Evolutionary conservation across 2,113 vertebrate species (phyloP).

Genomic region (Dromaius novaehollandiae): DNA sequence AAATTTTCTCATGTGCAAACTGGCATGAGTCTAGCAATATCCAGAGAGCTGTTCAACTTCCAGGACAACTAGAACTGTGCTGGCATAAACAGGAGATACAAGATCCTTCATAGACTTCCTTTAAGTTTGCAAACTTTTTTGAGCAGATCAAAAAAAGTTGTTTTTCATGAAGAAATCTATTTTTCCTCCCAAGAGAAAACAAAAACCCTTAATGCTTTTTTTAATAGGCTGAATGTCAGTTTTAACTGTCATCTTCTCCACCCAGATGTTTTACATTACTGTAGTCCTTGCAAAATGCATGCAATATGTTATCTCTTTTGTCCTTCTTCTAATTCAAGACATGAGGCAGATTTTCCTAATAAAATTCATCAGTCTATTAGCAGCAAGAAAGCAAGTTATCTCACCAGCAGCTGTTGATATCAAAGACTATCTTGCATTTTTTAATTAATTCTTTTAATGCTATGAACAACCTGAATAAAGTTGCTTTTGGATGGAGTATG

Average conservation of each 20-base stretch:
- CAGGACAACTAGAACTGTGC: background rate
- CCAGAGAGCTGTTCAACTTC: background rate
- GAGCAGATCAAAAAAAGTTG: background rate
- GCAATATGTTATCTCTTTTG: slow-evolving; percentile 72
- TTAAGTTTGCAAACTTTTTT: background rate
- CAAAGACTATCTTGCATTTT: background rate
- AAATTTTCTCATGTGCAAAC: background rate
- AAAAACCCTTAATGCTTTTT: slow-evolving; percentile 8
- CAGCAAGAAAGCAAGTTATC: slow-evolving; percentile 71
- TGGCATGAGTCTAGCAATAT: background rate
- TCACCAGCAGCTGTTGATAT: slow-evolving; percentile 55
- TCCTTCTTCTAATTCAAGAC: slow-evolving; percentile 75
- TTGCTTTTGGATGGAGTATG: background rate
- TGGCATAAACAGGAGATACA: background rate
- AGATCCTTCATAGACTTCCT: background rate
- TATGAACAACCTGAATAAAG: slow-evolving; percentile 8
- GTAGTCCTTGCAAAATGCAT: slow-evolving; percentile 64
- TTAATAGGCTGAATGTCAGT: slow-evolving; percentile 35
- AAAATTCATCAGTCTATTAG: slow-evolving; percentile 60
- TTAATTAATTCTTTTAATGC: background rate
- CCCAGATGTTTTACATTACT: slow-evolving; percentile 82
- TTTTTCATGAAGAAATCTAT: background rate
- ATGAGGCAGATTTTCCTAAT: slow-evolving; percentile 81
- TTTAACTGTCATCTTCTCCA: slow-evolving; percentile 39
- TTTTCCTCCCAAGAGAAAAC: background rate